Base-by-base conservation (phyloP, 2,113 vertebrate genomes). In the Mixornis gularis region DNA sequence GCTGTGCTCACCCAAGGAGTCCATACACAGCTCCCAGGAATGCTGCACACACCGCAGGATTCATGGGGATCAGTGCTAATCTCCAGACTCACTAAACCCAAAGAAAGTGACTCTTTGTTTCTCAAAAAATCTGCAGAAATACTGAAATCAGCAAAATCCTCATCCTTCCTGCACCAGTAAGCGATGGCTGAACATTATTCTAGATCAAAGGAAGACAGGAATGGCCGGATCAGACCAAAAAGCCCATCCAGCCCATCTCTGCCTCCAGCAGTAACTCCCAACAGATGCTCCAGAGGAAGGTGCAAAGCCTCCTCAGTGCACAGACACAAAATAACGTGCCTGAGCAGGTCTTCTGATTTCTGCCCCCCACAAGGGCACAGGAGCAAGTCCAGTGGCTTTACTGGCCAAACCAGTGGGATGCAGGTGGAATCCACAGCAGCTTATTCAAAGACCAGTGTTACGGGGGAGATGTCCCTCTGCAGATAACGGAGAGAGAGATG, bases 81-180 rank as follows among this genome's bases (percentile, higher is more conserved):
- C 90, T 68, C 62, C 9, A 2, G 43, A 43, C 46, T 88, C 83
- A 63, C 62, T 62, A 32, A 92, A 76, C 29, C 41, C 80, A 65
- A 52, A 46, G 78, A 89, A 90, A 95, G 74, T 44, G 53, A 64
- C 65, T 48, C 84, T 60, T 74, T 64, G 69, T 88, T 92, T 90
- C 86, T 48, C 68, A 22, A 55, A 58, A 63, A 76, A 36, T 71
- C 85, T 90, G 73, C 66, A 87, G 53, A 89, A 95, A 76, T 22
- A 76, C 26, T 3, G 5, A 46, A 71, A 55, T 34, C 77, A 51
- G 83, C 86, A 82, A 43, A 90, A 88, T 46, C 38, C 55, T 71
- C 0, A 0, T 48, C 71, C 58, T 78, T 60, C 26, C 66, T 32
- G 66, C 77, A 81, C 11, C 46, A 53, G 44, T 59, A 51, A 82